Evolutionary conservation across 1,140 invertebrate genomes (phyloP).

Genomic region (Planococcus citri): DNA sequence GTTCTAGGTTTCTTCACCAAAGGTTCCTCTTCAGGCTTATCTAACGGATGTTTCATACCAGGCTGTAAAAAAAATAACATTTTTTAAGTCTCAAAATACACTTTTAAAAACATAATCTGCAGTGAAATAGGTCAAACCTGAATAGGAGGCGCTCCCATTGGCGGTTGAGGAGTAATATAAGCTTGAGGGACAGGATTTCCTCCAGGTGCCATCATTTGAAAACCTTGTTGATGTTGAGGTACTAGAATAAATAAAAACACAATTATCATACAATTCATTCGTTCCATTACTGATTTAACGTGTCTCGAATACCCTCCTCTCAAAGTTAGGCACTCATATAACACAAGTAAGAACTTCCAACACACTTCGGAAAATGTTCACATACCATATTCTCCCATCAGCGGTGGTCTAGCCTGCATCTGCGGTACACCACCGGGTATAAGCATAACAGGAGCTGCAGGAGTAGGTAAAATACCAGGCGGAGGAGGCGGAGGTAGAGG

Average conservation of each 20-base stretch:
- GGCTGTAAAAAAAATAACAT: constrained; percentile 23
- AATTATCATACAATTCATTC: no score
- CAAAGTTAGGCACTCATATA: no score
- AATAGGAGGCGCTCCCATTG: background rate
- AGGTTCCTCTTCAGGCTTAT: constrained; percentile 61
- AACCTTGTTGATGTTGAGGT: background rate
- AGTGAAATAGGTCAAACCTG: background rate
- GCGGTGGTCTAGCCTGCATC: background rate
- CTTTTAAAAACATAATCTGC: background rate
- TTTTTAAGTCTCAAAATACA: background rate
- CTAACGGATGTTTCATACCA: constrained; percentile 29
- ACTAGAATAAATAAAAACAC: no score
- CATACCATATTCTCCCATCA: background rate
- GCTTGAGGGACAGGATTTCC: background rate
- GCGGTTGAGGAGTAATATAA: background rate
- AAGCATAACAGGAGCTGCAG: background rate
- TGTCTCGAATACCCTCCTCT: no score
- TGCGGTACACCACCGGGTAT: background rate
- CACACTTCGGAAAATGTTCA: background rate
- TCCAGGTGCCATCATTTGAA: background rate
- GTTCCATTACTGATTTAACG: no score
- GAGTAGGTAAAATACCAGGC: constrained; percentile 13
- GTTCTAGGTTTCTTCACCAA: constrained; percentile 75
- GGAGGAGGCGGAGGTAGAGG: background rate
- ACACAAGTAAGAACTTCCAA: no score